These are phyloP conservation scores for Cladopsammia gracilis DNA, from an alignment of 64 coral and sea anemone genomes.

Conservation along the genomic window DNA sequence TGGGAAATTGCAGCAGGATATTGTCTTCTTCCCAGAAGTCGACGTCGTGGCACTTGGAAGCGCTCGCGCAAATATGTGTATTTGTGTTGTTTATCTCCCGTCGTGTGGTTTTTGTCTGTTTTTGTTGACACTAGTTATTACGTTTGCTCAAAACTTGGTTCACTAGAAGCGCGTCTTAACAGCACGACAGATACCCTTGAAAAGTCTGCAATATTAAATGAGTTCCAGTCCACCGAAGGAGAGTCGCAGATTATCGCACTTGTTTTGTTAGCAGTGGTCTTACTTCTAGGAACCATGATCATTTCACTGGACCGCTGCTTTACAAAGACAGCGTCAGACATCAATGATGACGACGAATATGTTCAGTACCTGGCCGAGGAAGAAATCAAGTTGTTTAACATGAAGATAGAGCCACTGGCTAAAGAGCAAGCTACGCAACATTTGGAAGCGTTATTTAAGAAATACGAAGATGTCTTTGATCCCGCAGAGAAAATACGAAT, in stretches of 20 bases:
- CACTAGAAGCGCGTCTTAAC: neutral
- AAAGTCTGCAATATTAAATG: neutral
- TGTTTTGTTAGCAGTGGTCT: neutral
- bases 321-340: neutral
- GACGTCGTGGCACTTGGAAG: neutral
- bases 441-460: conserved; percentile 5
- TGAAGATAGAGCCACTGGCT: conserved; percentile 1
- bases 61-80: conserved; percentile 6
- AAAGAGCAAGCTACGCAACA: conserved; percentile 25
- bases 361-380: neutral
- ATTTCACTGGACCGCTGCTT: conserved; percentile 14
- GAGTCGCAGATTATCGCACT: conserved; percentile 8
- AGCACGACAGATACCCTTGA: neutral
- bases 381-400: conserved; percentile 19
- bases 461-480: neutral
- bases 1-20: neutral
- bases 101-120: neutral
- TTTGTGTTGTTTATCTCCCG: neutral
- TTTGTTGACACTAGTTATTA: conserved; percentile 8
- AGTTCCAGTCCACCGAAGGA: neutral
- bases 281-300: neutral
- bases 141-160: conserved; percentile 11
- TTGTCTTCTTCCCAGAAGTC: neutral
- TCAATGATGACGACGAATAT: conserved; percentile 1
- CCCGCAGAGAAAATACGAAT: neutral